A percentile compares a stretch with the other conserved stretches of the same genome.
These are phyloP conservation scores for Triplophysa dalaica DNA, from an alignment of 2,113 vertebrate genomes.

Conservation along the genomic window DNA sequence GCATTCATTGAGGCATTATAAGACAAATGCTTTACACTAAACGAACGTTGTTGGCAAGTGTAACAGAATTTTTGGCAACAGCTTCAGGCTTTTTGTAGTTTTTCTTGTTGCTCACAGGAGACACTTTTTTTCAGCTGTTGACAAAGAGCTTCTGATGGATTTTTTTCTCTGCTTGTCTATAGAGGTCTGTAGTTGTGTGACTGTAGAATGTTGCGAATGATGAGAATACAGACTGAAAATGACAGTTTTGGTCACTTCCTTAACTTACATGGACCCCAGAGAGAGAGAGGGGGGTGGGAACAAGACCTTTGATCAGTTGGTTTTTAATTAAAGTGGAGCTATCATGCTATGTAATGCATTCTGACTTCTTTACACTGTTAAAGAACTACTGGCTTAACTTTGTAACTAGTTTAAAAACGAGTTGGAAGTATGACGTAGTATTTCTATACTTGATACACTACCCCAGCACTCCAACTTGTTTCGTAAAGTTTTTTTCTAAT, in stretches of 20 bases:
- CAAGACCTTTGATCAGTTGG: neutral
- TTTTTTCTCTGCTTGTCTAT: constrained; percentile 20
- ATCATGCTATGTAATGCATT: too few species aligned
- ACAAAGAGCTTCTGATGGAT: neutral
- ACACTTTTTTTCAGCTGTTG: neutral
- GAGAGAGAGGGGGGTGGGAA: neutral
- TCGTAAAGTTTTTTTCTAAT: too few species aligned
- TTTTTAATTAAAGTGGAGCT: too few species aligned
- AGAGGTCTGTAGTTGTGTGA: constrained; percentile 9
- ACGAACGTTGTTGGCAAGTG: constrained; percentile 28
- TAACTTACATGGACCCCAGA: neutral
- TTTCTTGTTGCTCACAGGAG: neutral
- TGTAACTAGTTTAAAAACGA: too few species aligned
- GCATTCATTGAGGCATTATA: neutral
- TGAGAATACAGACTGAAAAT: neutral
- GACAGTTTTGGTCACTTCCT: constrained; percentile 20
- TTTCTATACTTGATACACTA: too few species aligned
- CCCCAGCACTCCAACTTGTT: too few species aligned
- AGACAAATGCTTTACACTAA: neutral
- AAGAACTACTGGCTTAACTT: too few species aligned
- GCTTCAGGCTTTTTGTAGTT: neutral
- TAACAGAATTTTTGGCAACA: constrained; percentile 22
- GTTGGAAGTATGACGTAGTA: too few species aligned
- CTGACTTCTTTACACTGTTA: too few species aligned
- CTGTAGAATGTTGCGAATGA: neutral